Percentiles rank a stretch among this genome's conserved stretches.
These are phyloP conservation scores for Zaprionus vittiger DNA, from an alignment of 1,140 invertebrate species.

Conservation along the genomic window DNA sequence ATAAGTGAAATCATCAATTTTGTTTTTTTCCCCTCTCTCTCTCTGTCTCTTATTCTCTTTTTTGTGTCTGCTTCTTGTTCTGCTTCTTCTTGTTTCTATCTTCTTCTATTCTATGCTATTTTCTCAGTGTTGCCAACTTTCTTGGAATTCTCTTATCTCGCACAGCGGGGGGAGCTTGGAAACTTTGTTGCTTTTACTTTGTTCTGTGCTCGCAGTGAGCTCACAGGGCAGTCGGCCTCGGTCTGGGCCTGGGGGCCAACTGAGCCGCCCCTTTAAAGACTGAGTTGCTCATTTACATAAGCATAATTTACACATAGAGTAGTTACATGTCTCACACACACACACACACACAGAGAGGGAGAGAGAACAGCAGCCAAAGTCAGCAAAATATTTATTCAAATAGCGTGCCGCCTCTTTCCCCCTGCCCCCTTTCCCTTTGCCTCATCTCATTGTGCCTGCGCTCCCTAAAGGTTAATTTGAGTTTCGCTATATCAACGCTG, in stretches of 20 bases:
- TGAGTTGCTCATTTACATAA: conserved; percentile 76
- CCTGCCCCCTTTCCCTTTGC: background rate
- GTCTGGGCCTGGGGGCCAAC: conserved; percentile 16
- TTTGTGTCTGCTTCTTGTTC: conserved; percentile 1
- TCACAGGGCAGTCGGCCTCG: conserved; percentile 6
- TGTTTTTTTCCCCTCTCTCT: conserved; percentile 18
- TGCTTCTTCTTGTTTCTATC: background rate
- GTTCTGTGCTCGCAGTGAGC: conserved; percentile 1
- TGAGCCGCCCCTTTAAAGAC: conserved; percentile 38
- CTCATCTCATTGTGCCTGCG: conserved; percentile 18
- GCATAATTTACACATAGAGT: conserved; percentile 83
- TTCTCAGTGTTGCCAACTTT: conserved; percentile 36
- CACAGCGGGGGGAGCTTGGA: conserved; percentile 60
- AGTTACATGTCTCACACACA: conserved; percentile 67
- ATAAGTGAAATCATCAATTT: conserved; percentile 82
- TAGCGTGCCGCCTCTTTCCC: conserved; percentile 57
- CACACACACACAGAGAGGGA: conserved; percentile 25
- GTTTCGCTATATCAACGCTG: conserved; percentile 60
- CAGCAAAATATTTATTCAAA: conserved; percentile 83
- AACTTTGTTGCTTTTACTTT: conserved; percentile 61
- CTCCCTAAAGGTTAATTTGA: conserved; percentile 80
- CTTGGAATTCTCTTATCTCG: conserved; percentile 47
- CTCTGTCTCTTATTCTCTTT: background rate
- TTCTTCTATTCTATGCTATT: conserved; percentile 16
- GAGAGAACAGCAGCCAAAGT: conserved; percentile 63